Evolutionary conservation across 2,888 invertebrate genomes (phyloP).

Genomic region (Hydraecia micacea): DNA sequence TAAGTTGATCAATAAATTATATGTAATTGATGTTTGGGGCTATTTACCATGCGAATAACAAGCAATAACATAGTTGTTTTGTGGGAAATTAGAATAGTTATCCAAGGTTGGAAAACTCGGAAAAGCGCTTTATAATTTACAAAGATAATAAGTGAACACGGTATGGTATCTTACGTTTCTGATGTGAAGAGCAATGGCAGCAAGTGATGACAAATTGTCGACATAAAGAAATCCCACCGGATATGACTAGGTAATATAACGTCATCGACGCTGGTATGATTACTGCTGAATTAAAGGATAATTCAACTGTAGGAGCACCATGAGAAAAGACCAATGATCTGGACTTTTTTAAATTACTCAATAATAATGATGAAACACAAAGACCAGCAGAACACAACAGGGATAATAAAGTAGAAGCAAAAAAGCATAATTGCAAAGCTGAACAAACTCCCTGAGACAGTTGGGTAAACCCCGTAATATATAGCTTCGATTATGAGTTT

Average conservation of each 20-base stretch:
- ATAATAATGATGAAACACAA: slow-evolving; percentile 40
- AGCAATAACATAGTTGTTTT: slow-evolving; percentile 36
- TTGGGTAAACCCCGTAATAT: slow-evolving; percentile 60
- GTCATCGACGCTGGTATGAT: slow-evolving; percentile 7
- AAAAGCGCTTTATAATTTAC: slow-evolving; percentile 25
- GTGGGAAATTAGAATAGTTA: slow-evolving; percentile 32
- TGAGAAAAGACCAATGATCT: slow-evolving; percentile 11
- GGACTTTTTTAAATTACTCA: slow-evolving; percentile 16
- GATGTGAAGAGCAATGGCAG: neutral
- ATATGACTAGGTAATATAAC: slow-evolving; percentile 18
- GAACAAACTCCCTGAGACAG: slow-evolving; percentile 60
- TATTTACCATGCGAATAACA: slow-evolving; percentile 51
- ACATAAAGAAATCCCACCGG: slow-evolving; percentile 18
- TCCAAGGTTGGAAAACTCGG: slow-evolving; percentile 2
- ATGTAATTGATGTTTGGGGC: slow-evolving; percentile 57
- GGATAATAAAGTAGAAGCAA: slow-evolving; percentile 50
- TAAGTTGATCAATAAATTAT: slow-evolving; percentile 66
- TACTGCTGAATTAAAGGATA: slow-evolving; percentile 29
- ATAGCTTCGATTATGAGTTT: slow-evolving; percentile 55
- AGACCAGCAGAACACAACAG: slow-evolving; percentile 28
- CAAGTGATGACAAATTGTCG: neutral
- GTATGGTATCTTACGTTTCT: neutral
- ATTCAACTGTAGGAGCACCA: slow-evolving; percentile 1
- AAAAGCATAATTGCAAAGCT: slow-evolving; percentile 58
- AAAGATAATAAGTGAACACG: neutral